A percentile compares a stretch with the other conserved stretches of the same genome.
These are phyloP conservation scores for Euproctis similis DNA, from an alignment of 2,888 invertebrate species.

Conservation along the genomic window DNA sequence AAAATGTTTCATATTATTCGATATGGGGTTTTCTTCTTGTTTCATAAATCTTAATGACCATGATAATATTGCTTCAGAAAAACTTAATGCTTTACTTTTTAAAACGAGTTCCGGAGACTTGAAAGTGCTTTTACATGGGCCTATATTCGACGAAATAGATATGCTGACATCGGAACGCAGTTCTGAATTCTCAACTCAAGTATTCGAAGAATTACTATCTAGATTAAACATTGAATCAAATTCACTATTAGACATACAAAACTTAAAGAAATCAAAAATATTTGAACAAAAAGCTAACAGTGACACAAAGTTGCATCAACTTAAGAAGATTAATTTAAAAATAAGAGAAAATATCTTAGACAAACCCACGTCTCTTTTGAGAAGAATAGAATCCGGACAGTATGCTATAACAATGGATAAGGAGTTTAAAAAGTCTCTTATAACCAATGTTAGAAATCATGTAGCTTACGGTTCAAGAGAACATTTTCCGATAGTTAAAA, in stretches of 20 bases:
- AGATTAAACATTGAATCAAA: conserved; percentile 15
- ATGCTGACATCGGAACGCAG: conserved; percentile 2
- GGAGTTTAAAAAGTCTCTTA: conserved; percentile 36
- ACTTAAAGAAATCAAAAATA: conserved; percentile 9
- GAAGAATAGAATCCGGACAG: conserved; percentile 37
- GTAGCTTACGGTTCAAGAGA: conserved; percentile 26
- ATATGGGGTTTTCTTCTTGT: conserved; percentile 34
- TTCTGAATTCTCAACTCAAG: conserved; percentile 17
- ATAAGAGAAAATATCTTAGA: conserved; percentile 18
- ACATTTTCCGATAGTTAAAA: conserved; percentile 31
- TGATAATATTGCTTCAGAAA: conserved; percentile 3
- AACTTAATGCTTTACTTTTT: conserved; percentile 32
- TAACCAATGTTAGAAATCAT: conserved; percentile 37
- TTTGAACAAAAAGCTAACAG: conserved; percentile 27
- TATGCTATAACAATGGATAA: conserved; percentile 39
- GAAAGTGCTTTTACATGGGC: conserved; percentile 30
- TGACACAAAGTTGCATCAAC: conserved; percentile 33
- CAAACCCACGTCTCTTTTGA: conserved; percentile 25
- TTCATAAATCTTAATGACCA: conserved; percentile 31
- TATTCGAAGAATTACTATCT: conserved; percentile 24
- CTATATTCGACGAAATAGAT: too few species aligned
- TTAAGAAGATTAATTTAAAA: conserved; percentile 21
- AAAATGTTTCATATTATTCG: conserved; percentile 29
- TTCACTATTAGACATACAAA: conserved; percentile 9
- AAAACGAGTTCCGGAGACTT: conserved; percentile 40